These are phyloP conservation scores for Acipenser oxyrinchus DNA, from an alignment of 2,797 vertebrate species.

Conservation along the genomic window DNA sequence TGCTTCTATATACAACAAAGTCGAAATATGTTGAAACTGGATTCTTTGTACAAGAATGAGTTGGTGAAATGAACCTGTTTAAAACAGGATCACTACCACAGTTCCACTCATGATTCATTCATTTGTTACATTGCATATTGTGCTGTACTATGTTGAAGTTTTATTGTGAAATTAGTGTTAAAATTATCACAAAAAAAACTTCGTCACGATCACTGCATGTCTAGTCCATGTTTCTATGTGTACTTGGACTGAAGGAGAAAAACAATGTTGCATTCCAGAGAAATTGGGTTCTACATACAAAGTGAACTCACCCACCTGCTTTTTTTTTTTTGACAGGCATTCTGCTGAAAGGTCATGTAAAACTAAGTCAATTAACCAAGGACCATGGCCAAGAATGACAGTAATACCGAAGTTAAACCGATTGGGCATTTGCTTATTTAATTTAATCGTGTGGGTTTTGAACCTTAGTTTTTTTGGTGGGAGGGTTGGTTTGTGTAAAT, in stretches of 20 bases:
- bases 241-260: no score
- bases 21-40: no score
- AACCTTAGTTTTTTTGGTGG: not conserved
- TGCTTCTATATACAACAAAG: no score
- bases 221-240: no score
- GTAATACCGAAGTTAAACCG: not conserved
- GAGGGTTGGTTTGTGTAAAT: not conserved
- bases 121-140: not conserved
- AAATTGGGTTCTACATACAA: not conserved
- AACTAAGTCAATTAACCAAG: not conserved
- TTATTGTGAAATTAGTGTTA: not conserved
- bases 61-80: not conserved
- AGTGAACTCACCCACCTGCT: conserved; percentile 4
- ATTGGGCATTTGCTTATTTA: not conserved
- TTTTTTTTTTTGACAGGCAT: not conserved
- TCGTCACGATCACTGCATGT: not conserved
- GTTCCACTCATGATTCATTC: no score
- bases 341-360: not conserved
- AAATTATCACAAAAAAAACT: no score
- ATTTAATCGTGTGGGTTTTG: not conserved
- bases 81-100: not conserved
- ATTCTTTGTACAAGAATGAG: not conserved
- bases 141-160: no score
- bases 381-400: conserved; percentile 2
- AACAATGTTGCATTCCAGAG: not conserved